phyloP scores from a whole-genome alignment of 1,140 invertebrate species.

The Pararge aegeria region DNA sequence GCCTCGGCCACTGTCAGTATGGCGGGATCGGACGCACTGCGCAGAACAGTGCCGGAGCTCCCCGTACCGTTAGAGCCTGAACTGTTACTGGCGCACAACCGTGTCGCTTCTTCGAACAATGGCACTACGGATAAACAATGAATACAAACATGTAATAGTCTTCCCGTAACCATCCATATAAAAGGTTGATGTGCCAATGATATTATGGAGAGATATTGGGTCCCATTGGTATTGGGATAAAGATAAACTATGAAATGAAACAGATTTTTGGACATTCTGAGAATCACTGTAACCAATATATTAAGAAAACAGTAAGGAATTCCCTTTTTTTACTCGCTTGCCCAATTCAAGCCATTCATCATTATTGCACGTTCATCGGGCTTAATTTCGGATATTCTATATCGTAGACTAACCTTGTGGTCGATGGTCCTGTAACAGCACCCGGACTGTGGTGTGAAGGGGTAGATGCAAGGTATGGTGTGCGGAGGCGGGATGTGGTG shows the following conservation, averaged over 20 bases:
- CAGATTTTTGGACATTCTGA: too few species aligned
- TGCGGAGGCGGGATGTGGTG: slow-evolving; percentile 43
- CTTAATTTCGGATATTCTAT: too few species aligned
- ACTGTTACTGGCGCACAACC: slow-evolving; percentile 30
- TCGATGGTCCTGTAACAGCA: slow-evolving; percentile 75
- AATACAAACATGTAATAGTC: neutral
- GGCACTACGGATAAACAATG: slow-evolving; percentile 33
- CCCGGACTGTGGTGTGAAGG: slow-evolving; percentile 84
- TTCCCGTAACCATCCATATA: too few species aligned
- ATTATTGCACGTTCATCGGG: too few species aligned
- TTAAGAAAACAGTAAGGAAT: too few species aligned
- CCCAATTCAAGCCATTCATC: too few species aligned
- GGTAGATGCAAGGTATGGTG: slow-evolving; percentile 86
- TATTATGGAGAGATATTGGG: too few species aligned
- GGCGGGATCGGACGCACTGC: slow-evolving; percentile 62
- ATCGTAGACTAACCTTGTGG: slow-evolving; percentile 55
- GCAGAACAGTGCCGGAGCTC: slow-evolving; percentile 38
- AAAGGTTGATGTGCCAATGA: too few species aligned
- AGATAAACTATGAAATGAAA: too few species aligned
- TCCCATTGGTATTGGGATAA: too few species aligned
- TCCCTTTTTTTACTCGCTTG: too few species aligned
- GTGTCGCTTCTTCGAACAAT: slow-evolving; percentile 46
- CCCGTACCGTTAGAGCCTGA: slow-evolving; percentile 16
- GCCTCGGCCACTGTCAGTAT: slow-evolving; percentile 68
- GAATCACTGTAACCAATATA: too few species aligned